A percentile compares a stretch with the other conserved stretches of the same genome.
Evolutionary conservation across 2,888 invertebrate genomes (phyloP).

Genomic region (Tholera decimalis): DNA sequence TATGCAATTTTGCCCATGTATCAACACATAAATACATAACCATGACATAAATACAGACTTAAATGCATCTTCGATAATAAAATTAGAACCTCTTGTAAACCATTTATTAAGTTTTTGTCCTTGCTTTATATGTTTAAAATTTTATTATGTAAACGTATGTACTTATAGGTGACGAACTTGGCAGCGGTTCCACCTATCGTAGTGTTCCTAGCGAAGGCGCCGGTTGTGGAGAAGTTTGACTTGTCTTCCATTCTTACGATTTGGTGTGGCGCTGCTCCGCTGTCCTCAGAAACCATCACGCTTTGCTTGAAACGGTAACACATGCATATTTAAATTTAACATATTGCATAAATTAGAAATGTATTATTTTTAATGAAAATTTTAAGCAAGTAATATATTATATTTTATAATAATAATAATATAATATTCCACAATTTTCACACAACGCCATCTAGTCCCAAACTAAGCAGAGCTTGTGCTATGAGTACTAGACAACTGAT

Average conservation of each 20-base stretch:
- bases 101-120: not conserved
- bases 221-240: constrained; percentile 77
- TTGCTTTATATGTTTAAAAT: not conserved
- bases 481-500: too few species aligned
- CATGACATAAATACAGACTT: too few species aligned
- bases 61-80: not conserved
- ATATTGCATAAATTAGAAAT: too few species aligned
- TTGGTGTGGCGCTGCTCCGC: constrained; percentile 82
- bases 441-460: too few species aligned
- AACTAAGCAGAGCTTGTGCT: too few species aligned
- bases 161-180: constrained; percentile 73
- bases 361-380: too few species aligned
- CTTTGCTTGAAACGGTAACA: constrained; percentile 77
- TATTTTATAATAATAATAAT: too few species aligned
- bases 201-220: constrained; percentile 78
- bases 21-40: too few species aligned
- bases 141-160: not conserved
- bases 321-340: not conserved
- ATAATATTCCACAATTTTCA: too few species aligned
- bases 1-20: too few species aligned
- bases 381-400: too few species aligned
- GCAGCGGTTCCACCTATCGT: constrained; percentile 81
- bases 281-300: constrained; percentile 74
- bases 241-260: constrained; percentile 74
- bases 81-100: not conserved